Conservation (phyloP, 2,888 invertebrate genomes). For the Calephelis perditalis region DNA sequence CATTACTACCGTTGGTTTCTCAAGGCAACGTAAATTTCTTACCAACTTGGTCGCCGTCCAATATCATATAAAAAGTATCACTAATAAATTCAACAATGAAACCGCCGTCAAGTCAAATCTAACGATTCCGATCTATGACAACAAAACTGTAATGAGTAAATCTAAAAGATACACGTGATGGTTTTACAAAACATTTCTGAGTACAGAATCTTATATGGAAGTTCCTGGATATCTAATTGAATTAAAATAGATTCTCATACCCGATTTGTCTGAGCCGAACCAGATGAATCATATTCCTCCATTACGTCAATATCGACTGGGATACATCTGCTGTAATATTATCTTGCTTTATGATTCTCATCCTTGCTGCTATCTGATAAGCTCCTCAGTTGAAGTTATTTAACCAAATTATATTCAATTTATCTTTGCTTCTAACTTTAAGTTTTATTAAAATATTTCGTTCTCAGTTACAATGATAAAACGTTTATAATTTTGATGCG, state of each 20-base stretch:
- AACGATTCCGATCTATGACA: constrained; percentile 21
- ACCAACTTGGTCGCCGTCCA: too few species aligned
- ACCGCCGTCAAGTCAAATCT: constrained; percentile 21
- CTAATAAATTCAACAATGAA: neutral
- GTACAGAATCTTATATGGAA: constrained; percentile 48
- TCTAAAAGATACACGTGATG: constrained; percentile 23
- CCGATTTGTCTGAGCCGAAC: constrained; percentile 55
- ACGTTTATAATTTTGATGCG: constrained; percentile 54
- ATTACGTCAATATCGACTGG: constrained; percentile 56
- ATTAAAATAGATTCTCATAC: constrained; percentile 64
- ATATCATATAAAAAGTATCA: too few species aligned
- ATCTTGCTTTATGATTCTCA: constrained; percentile 30
- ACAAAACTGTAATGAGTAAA: constrained; percentile 27
- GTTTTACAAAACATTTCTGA: constrained; percentile 38
- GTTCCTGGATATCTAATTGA: constrained; percentile 61
- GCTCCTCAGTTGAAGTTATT: constrained; percentile 27
- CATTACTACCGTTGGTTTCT: too few species aligned
- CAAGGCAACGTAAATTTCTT: too few species aligned
- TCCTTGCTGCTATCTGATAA: constrained; percentile 44
- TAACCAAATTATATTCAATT: neutral
- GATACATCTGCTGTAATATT: constrained; percentile 30
- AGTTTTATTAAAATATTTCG: constrained; percentile 62
- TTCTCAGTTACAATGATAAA: constrained; percentile 61
- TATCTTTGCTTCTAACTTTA: constrained; percentile 11
- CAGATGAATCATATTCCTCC: constrained; percentile 63